Evolutionary conservation across 2,888 invertebrate genomes (phyloP).

Genomic region (Lobophora halterata): DNA sequence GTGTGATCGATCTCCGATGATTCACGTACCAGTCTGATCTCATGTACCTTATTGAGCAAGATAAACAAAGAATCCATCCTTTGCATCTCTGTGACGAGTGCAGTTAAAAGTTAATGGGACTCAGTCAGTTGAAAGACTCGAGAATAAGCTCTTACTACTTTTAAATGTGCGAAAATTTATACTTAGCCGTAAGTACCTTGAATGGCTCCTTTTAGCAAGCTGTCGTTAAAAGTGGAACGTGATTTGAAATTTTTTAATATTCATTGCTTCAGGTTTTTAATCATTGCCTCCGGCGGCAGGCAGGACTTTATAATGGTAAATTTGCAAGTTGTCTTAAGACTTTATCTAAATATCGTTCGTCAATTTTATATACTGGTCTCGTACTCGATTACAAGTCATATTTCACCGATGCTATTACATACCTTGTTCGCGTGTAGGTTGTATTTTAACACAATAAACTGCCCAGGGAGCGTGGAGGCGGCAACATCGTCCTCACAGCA

Average conservation of each 20-base stretch:
- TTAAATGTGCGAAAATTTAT: too few species aligned
- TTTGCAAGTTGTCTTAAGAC: too few species aligned
- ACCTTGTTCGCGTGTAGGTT: constrained; percentile 28
- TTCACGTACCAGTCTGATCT: constrained; percentile 29
- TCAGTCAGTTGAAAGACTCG: constrained; percentile 12
- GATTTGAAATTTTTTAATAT: too few species aligned
- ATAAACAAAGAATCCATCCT: constrained; percentile 27
- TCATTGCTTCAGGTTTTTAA: too few species aligned
- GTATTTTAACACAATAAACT: constrained; percentile 32
- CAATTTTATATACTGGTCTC: constrained; percentile 21
- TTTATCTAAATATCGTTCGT: neutral
- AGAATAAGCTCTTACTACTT: constrained; percentile 6
- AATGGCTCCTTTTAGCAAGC: too few species aligned
- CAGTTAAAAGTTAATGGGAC: constrained; percentile 20
- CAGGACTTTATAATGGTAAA: too few species aligned
- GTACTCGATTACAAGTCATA: constrained; percentile 18
- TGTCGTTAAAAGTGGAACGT: too few species aligned
- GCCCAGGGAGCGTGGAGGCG: constrained; percentile 30
- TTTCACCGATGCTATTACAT: constrained; percentile 26
- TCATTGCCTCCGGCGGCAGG: too few species aligned
- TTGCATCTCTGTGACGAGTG: constrained; percentile 21
- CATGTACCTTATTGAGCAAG: constrained; percentile 28
- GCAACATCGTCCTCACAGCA: constrained; percentile 26
- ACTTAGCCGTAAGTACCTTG: too few species aligned
- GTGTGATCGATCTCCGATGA: constrained; percentile 27